These are phyloP conservation scores for Otolemur garnettii DNA, from an alignment of 2,113 vertebrate genomes.

Conservation along the genomic window DNA sequence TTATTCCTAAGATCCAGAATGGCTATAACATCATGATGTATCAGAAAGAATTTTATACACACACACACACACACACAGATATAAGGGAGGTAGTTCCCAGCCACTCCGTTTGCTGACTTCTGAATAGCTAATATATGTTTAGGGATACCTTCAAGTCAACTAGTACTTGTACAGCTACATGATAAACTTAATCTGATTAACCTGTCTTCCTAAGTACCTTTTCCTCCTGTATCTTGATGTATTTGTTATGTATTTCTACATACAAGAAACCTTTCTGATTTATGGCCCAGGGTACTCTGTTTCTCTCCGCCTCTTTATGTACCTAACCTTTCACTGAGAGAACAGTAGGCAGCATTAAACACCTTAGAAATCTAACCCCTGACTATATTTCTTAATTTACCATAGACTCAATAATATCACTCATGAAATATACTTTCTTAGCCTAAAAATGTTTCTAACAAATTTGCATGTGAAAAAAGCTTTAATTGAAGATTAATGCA, in stretches of 20 bases:
- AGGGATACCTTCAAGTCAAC: background rate
- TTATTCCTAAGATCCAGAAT: background rate
- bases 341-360: slow-evolving; percentile 4
- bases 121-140: background rate
- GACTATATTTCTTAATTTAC: background rate
- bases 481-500: slow-evolving; percentile 27
- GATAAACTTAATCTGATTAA: background rate
- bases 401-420: background rate
- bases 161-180: background rate
- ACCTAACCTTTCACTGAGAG: background rate
- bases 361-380: slow-evolving; percentile 20
- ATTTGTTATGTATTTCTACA: background rate
- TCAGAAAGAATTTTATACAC: background rate
- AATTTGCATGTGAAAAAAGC: slow-evolving; percentile 13
- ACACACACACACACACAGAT: background rate
- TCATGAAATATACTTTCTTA: slow-evolving; percentile 7
- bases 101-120: background rate
- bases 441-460: slow-evolving; percentile 1
- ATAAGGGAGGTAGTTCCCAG: background rate
- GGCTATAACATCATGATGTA: background rate
- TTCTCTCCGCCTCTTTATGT: background rate
- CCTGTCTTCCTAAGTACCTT: background rate
- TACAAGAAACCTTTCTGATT: background rate
- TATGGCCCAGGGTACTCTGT: background rate
- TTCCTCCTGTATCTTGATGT: background rate